phyloP scores from a whole-genome alignment of 2,888 invertebrate species.

The Lymantria monacha region DNA sequence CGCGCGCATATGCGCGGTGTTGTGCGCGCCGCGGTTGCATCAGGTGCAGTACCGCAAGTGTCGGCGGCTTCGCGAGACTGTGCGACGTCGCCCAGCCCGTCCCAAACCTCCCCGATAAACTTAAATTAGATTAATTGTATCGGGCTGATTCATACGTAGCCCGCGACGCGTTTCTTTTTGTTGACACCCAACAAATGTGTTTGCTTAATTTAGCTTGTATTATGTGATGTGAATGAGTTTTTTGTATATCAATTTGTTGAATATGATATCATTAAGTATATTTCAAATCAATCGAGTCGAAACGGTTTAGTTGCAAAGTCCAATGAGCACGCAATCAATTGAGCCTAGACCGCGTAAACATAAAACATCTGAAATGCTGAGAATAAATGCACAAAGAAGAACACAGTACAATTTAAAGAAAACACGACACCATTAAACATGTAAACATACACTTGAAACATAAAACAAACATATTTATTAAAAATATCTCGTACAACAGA shows the following conservation, averaged over 20 bases:
- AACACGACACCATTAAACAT: too few species aligned
- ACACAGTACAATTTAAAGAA: too few species aligned
- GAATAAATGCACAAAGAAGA: too few species aligned
- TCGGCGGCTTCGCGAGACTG: conserved; percentile 68
- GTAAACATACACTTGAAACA: too few species aligned
- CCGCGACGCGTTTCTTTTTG: conserved; percentile 61
- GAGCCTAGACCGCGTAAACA: too few species aligned
- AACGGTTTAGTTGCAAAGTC: too few species aligned
- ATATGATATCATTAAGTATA: too few species aligned
- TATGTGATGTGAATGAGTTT: conserved; percentile 59
- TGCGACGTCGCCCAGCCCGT: conserved; percentile 66
- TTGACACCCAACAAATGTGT: conserved; percentile 72
- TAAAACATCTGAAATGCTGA: too few species aligned
- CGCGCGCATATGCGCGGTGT: conserved; percentile 15
- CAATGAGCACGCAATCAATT: too few species aligned
- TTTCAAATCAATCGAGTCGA: too few species aligned
- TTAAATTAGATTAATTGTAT: conserved; percentile 81
- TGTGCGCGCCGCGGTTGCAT: conserved; percentile 20
- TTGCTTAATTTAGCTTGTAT: conserved; percentile 64
- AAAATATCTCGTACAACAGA: too few species aligned
- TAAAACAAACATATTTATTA: too few species aligned
- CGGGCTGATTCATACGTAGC: conserved; percentile 73
- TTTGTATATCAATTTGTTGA: not conserved
- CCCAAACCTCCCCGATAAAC: conserved; percentile 75
- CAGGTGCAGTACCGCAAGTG: conserved; percentile 46